Evolutionary conservation across 2,797 vertebrate genomes (phyloP).

Genomic region (Takifugu ocellatus): DNA sequence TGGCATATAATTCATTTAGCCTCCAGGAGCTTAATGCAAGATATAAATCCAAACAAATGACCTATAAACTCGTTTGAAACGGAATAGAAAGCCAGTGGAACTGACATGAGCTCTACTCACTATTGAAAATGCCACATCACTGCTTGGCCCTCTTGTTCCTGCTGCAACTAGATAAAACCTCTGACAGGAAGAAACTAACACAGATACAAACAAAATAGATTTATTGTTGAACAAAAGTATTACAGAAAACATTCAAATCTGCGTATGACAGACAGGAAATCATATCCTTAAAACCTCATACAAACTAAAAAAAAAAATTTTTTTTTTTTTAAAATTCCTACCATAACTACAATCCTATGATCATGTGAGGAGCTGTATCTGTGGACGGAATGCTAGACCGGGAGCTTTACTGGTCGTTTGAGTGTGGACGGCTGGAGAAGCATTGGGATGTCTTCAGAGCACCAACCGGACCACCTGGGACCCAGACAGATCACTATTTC

Average conservation of each 20-base stretch:
- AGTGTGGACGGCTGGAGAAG: conserved; percentile 40
- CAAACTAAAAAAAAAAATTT: conserved; percentile 71
- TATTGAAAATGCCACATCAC: not conserved
- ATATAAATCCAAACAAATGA: not conserved
- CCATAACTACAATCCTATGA: conserved; percentile 10
- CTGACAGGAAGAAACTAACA: conserved; percentile 17
- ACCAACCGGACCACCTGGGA: conserved; percentile 74
- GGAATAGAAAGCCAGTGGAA: too few species aligned
- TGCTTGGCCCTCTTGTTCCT: not conserved
- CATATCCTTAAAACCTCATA: conserved; percentile 75
- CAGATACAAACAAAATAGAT: conserved; percentile 71
- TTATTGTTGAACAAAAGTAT: conserved; percentile 79
- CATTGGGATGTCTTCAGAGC: conserved; percentile 74
- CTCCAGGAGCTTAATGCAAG: not conserved
- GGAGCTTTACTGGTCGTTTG: conserved; percentile 6
- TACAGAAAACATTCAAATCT: conserved; percentile 70
- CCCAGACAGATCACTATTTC: conserved; percentile 82
- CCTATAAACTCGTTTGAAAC: not conserved
- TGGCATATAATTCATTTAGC: not conserved
- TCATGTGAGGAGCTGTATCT: not conserved
- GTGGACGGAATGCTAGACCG: conserved; percentile 8
- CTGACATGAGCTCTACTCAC: too few species aligned
- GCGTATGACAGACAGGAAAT: conserved; percentile 78
- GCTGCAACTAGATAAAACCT: not conserved
- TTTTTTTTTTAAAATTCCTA: conserved; percentile 1